Conservation (phyloP, 2,113 vertebrate genomes). For the Plestiodon gilberti region DNA sequence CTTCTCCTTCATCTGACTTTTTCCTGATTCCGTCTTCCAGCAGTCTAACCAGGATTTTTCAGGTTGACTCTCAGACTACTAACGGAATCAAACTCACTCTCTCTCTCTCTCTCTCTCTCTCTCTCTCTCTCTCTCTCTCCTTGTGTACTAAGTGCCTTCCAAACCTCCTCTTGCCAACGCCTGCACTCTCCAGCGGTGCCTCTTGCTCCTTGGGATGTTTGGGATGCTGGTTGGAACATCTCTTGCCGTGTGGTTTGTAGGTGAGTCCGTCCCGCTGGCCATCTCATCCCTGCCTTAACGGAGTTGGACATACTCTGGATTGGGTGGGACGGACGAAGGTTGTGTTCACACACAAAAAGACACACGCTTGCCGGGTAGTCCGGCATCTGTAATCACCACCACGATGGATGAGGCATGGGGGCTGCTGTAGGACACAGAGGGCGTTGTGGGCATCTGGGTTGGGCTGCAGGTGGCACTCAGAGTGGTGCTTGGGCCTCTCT, state of each 20-base stretch:
- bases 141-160: not conserved
- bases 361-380: not conserved
- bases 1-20: not conserved
- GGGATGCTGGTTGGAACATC: conserved; percentile 77
- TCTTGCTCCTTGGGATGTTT: conserved; percentile 71
- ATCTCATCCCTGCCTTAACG: not conserved
- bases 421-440: not conserved
- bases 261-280: conserved; percentile 60
- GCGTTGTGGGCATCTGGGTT: not conserved
- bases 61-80: not conserved
- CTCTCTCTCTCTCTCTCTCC: not conserved
- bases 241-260: conserved; percentile 82
- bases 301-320: not conserved
- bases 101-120: not conserved
- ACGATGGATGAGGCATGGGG: not conserved
- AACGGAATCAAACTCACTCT: not conserved
- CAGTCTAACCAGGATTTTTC: not conserved
- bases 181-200: conserved; percentile 50
- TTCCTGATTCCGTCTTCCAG: not conserved
- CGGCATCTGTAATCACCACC: too few species aligned
- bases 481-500: too few species aligned
- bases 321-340: not conserved
- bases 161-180: accelerated
- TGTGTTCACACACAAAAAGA: not conserved
- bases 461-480: not conserved